These are phyloP conservation scores for Sussaba pulchella DNA, from an alignment of 2,888 invertebrate genomes.

Conservation along the genomic window DNA sequence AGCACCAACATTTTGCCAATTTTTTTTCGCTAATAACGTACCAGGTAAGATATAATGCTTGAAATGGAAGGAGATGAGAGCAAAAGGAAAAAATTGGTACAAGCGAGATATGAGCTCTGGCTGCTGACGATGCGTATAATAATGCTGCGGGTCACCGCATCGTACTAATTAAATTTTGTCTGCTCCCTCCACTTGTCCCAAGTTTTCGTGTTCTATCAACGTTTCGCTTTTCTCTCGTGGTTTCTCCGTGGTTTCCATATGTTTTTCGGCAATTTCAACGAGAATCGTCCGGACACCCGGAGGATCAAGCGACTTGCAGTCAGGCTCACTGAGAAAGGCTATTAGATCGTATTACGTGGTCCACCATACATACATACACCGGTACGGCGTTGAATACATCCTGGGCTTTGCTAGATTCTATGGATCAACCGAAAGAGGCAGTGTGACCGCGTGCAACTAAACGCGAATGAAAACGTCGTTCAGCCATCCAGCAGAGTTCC, in stretches of 20 bases:
- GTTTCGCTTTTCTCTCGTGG: slow-evolving; percentile 7
- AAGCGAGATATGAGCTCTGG: slow-evolving; percentile 18
- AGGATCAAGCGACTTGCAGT: slow-evolving; percentile 27
- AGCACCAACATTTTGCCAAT: slow-evolving; percentile 43
- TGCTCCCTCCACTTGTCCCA: neutral
- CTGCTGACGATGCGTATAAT: slow-evolving; percentile 34
- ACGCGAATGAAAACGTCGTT: neutral
- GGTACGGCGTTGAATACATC: neutral
- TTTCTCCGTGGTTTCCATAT: slow-evolving; percentile 35
- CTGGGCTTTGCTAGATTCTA: slow-evolving; percentile 28
- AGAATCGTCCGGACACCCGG: slow-evolving; percentile 15
- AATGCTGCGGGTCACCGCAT: slow-evolving; percentile 46
- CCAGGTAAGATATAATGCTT: neutral
- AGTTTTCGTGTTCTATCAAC: slow-evolving; percentile 20
- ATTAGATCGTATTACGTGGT: slow-evolving; percentile 34
- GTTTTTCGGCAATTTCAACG: slow-evolving; percentile 41
- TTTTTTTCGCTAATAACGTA: slow-evolving; percentile 51
- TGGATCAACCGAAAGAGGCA: neutral
- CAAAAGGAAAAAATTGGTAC: slow-evolving; percentile 16
- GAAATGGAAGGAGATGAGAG: neutral
- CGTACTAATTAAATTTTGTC: slow-evolving; percentile 52
- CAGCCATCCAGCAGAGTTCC: neutral
- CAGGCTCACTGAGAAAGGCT: slow-evolving; percentile 1
- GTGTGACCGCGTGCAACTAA: neutral
- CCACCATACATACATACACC: neutral